Evolutionary conservation across 1,140 invertebrate genomes (phyloP), one percentile per base, ranked within the genome.

Genomic region (Drosophila nikananu): DNA sequence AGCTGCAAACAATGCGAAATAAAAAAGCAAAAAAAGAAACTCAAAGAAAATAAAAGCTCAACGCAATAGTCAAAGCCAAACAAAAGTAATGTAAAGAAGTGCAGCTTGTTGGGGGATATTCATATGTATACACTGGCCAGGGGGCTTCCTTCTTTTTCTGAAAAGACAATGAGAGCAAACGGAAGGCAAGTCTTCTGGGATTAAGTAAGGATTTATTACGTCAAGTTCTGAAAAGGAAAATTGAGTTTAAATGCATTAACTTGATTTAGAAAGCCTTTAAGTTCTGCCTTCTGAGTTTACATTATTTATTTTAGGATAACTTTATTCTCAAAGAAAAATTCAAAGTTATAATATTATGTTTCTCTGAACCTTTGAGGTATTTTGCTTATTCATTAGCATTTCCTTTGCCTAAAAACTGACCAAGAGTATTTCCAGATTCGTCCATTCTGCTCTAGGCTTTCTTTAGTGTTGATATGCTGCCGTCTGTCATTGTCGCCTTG

Each of bases 1-100:
- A 66, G 64, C 83, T 66, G 81, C 86, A 84, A 87, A 90, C 84
- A 87, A 87, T 87, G 81, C 66, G 62, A 75, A 77, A 73, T 73
- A 60, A 80, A 86, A 86, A 80, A 77, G 66, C 41, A 51, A 68
- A 68, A 61, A 68, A 51, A 68, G 61, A 61, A 68, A 72, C 13
- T 23, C n/a, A 23, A 57, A 72, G 67, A 76, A 77, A 76, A 77
- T 54, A 77, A 68, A 55, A 81, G 72, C 71, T 74, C 70, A 46
- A 71, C 83, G 80, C 83, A 80, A 77, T 82, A 83, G 71, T 65
- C 82, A 78, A 77, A 81, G 78, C 59, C 82, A 82, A 86, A 79
- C 61, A 86, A 81, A 89, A 73, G 76, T 67, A 77, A 87, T 83
- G 71, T 70, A 77, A 83, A 74, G 83, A 89, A 89, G 74, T 83